Base-by-base conservation (phyloP, 2,113 vertebrate species). In the Halichoeres trimaculatus region DNA sequence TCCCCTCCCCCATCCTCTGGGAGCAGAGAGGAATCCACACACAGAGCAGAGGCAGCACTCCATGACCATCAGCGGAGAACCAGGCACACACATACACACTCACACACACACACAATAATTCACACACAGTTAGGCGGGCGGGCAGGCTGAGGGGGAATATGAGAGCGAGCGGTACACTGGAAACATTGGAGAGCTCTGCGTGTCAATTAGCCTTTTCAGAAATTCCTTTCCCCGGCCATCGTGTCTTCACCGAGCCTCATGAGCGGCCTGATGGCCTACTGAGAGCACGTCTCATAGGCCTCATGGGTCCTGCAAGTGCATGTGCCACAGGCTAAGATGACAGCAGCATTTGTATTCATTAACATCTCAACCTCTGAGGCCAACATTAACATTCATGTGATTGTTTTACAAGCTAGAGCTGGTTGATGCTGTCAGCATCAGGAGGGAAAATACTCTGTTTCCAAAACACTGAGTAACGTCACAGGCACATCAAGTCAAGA, bases 161-260 rank as follows among this genome's bases (percentile, higher is more conserved):
- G 85, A 89, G 90, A 85, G 80, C 67, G 90, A 85, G 80, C 67
- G 8, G 73, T 72, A 81, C 82, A 83, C 84, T 91, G 84, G 76
- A 91, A 89, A 91, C 26, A 82, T 78, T 78, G 85, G 74, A 80
- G 80, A 89, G 81, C 81, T 40, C 69, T 86, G 88, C 47, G 78
- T 85, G 88, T 91, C 88, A 91, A 91, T 93, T 89, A 89, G 89
- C 81, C 86, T 89, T 89, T 89, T 89, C 82, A 85, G 78, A 91
- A 86, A 91, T 91, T 87, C 84, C 78, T 85, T 91, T 91, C 88
- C 72, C 70, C 72, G 78, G 81, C 87, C 79, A 74, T 81, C 75
- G 67, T 55, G 76, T 87, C 85, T 88, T 85, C 59, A 62, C 72
- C 57, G 58, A 41, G 76, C 78, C 85, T 61, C 77, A 75, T 11